Evolutionary conservation across 2,797 vertebrate species (phyloP), one percentile per base, ranked within the genome.

Genomic region (Kryptopterus vitreolus): DNA sequence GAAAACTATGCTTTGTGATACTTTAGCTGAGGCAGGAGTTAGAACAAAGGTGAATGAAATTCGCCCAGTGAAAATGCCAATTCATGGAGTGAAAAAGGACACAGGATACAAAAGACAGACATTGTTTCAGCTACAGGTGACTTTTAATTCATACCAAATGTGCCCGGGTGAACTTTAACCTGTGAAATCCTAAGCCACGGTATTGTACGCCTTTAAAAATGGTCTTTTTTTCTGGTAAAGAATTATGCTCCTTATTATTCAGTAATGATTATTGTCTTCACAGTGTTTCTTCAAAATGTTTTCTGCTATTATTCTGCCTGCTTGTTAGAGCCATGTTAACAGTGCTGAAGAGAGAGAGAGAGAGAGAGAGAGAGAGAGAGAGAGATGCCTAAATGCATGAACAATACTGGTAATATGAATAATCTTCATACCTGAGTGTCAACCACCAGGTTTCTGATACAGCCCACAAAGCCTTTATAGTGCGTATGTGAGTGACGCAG

Each of bases 401-500:
- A 52, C 20, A 52, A 71, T 53, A 22, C 1, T 66, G 1, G 22
- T 50, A 48, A 48, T 3, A 35, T 24, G n/a, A 3, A 72, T 10
- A 31, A 18, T 26, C 13, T 58, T 35, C 43, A 69, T 91, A 97
- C 96, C 95, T 97, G 93, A 76, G 93, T 96, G 83, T 97, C 95
- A 76, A 95, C 90, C 65, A 92, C 52, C 81, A 97, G 88, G 78
- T 96, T 96, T 46, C 93, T 93, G 81, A 97, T 88, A 85, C 96
- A 97, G 86, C 96, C 96, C 61, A 89, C 90, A 86, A 95, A 97
- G 20, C 94, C 91, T 46, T 72, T 90, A 88, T 94, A 96, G 71
- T 22, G 86, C 55, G 85, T 84, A 33, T 86, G 87, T 13, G 90
- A 82, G 22, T 78, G 46, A 0, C 48, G 90, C 70, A 88, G 85